Evolutionary conservation across 1,140 invertebrate genomes (phyloP), one percentile per base, ranked within the genome.

Genomic region (Lepidurus packardi): DNA sequence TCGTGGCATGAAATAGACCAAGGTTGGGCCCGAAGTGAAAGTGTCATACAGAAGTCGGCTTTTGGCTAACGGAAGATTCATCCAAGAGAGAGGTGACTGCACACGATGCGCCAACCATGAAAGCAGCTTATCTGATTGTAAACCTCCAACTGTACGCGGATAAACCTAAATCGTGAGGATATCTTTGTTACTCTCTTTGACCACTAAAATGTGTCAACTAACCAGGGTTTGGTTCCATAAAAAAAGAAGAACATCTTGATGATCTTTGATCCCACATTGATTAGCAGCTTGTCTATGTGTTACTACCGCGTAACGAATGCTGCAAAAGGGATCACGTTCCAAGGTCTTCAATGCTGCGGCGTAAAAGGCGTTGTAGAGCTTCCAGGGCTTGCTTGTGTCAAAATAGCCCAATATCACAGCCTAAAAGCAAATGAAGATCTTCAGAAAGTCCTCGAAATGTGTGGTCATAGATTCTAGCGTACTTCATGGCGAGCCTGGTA

Each of bases 251-350:
- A 65, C 13, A 21, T 65, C 53, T 21, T 65, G 16, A 65, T 65
- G 53, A 65, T 65, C 9, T 65, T 65, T 65, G n/a, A 65, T 65
- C 53, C 53, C 53, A 65, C 53, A 65, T 65, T 65, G 53, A 65
- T 65, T 65, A 3, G 53, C 53, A 10, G 53, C 53, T 65, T n/a
- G 21, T 21, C 53, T 65, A 65, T 65, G 53, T 21, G 53, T 65
- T 65, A 21, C 53, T 65, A 65, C 21, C 16, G 53, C 53, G n/a
- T 65, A 65, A 21, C 53, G 53, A 16, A 65, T 65, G 53, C 53
- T 65, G 21, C 53, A 65, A 16, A 65, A 65, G 21, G 53, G 53
- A 65, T 65, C 53, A 65, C 53, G 53, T 65, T 65, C 53, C 53
- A 65, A 21, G 53, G 53, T 65, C 53, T 65, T 65, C 53, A 65